Evolutionary conservation across 2,797 vertebrate species (phyloP), one percentile per base, ranked within the genome.

Genomic region (Champsocephalus esox): DNA sequence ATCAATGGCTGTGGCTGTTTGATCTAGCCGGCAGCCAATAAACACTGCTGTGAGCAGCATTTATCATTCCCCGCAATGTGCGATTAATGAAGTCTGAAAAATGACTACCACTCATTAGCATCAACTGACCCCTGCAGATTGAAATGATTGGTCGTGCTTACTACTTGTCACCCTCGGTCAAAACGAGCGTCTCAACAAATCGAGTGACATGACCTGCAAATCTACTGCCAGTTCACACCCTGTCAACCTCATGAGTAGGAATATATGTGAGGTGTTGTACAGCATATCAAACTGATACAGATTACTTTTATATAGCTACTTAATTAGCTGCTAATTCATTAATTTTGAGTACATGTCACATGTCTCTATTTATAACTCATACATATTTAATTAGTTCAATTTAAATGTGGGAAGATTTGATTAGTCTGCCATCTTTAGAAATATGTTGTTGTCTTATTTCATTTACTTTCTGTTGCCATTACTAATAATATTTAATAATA

Each of bases 21-120:
- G 60, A 62, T 73, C 52, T 64, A 61, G 73, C 66, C 60, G 75
- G 67, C 61, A 67, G 75, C 71, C 82, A 77, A 83, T 79, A 84
- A 28, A 66, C 60, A 9, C 79, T 21, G 43, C 73, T 59, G 69
- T n/a, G 14, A 66, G 55, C 41, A 75, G 44, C 79, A 62, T 80
- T 91, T 85, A 82, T 84, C 85, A 73, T 73, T 77, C 64, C n/a
- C 69, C 46, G 78, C 73, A 76, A 84, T 51, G 64, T 76, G 83
- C 44, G 8, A 83, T 85, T 90, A 89, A 92, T 89, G 86, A 89
- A 84, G 81, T 88, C 86, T 80, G 78, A 74, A 83, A 84, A 85
- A 86, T 71, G 66, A 75, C 65, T 48, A 60, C 63, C 72, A 38
- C 80, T 88, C 80, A 84, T 90, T 89, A 86, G 71, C 84, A 51